Evolutionary conservation across 2,797 vertebrate species (phyloP), one percentile per base, ranked within the genome.

Genomic region (Cyclopterus lumpus): DNA sequence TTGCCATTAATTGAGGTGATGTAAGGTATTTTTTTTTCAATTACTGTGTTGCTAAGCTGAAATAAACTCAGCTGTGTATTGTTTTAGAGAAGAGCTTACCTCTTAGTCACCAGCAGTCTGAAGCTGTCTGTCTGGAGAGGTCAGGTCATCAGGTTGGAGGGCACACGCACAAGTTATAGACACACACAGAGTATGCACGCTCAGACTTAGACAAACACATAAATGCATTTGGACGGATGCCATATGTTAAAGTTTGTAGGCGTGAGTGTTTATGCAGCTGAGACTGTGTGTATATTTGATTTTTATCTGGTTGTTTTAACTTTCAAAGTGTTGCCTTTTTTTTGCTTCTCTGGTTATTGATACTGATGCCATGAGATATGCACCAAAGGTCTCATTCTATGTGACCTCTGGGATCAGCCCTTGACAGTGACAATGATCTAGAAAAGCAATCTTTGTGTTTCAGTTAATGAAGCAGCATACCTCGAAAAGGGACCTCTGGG

Each of bases 251-350:
- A 67, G 77, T 87, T 84, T 87, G 91, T 73, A 49, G 75, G 85
- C 59, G 67, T 78, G 85, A 87, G 86, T 72, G 93, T 93, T 92
- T 91, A 88, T 80, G 86, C 91, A 91, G 92, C 92, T 90, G 92
- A 89, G 83, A 79, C 75, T n/a, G 69, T 65, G 62, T 92, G 92
- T 93, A 93, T 93, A 93, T 93, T 93, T 91, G 93, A 94, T 94
- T 82, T 73, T 86, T 92, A 93, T 93, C 92, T 91, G 81, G 85
- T 93, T 93, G 92, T 92, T 93, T 92, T 92, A 94, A 90, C 87
- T 91, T 87, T 92, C 81, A 84, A 82, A 91, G 75, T 90, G 91
- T 91, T 92, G 83, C 83, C 70, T 87, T 90, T 88, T 83, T 84
- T 83, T 77, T 82, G 77, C 86, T 79, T 86, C 79, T 83, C 81